phyloP scores from a whole-genome alignment of 2,113 vertebrate species.

The Cyprinodon tularosa region DNA sequence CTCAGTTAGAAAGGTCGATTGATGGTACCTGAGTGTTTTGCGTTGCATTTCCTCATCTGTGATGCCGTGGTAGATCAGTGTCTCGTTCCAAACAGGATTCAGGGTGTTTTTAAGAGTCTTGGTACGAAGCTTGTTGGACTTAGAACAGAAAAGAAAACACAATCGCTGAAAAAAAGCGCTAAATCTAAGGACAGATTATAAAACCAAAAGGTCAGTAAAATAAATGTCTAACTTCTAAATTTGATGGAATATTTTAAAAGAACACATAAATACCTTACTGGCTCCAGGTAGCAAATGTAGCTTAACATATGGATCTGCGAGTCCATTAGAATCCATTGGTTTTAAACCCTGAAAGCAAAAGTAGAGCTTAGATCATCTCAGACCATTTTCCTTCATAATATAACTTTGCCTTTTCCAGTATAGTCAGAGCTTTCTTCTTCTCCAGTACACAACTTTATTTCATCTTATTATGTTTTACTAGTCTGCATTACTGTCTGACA shows the following conservation, averaged over 20 bases:
- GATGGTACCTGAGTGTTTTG: constrained; percentile 87
- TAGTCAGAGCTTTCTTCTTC: too few species aligned
- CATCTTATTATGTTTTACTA: not conserved
- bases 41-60: constrained; percentile 93
- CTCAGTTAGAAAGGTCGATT: not conserved
- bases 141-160: not conserved
- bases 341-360: constrained; percentile 85
- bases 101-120: constrained; percentile 92
- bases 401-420: too few species aligned
- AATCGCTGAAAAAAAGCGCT: not conserved
- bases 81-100: constrained; percentile 93
- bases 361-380: not conserved
- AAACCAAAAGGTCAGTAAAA: not conserved
- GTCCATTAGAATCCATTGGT: constrained; percentile 93
- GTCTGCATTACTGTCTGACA: not conserved
- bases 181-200: not conserved
- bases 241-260: too few species aligned
- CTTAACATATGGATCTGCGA: constrained; percentile 94
- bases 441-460: too few species aligned
- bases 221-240: too few species aligned
- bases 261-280: constrained; percentile 82
- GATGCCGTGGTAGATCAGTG: constrained; percentile 91
- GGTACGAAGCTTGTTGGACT: constrained; percentile 94
- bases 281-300: constrained; percentile 93
- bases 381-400: too few species aligned